Evolutionary conservation across 2,888 invertebrate species (phyloP).

Genomic region (Conistra vaccinii): DNA sequence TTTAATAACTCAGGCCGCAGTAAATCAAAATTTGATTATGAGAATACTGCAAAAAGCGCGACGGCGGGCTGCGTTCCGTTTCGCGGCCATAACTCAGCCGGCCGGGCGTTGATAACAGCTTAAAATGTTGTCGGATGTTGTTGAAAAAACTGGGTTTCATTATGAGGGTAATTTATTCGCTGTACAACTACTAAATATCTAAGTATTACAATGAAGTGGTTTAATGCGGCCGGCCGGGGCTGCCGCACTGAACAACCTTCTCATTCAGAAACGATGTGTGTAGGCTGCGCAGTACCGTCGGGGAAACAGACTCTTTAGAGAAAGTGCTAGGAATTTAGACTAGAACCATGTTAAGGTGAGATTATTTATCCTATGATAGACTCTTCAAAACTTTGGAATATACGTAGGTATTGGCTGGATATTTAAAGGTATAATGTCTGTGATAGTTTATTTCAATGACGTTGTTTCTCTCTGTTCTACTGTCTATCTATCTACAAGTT

Average conservation of each 20-base stretch:
- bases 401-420: neutral
- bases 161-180: slow-evolving; percentile 80
- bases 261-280: slow-evolving; percentile 75
- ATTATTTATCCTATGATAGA: neutral
- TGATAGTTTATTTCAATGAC: neutral
- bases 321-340: neutral
- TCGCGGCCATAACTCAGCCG: slow-evolving; percentile 77
- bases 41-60: slow-evolving; percentile 79
- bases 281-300: slow-evolving; percentile 63
- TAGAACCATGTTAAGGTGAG: neutral
- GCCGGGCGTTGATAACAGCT: slow-evolving; percentile 79
- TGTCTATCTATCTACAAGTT: neutral
- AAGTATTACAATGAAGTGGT: slow-evolving; percentile 85
- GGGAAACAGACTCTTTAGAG: neutral
- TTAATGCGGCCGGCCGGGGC: slow-evolving; percentile 75
- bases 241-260: slow-evolving; percentile 70
- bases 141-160: slow-evolving; percentile 79
- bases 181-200: slow-evolving; percentile 82
- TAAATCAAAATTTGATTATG: slow-evolving; percentile 88
- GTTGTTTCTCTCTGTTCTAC: neutral
- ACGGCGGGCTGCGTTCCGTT: slow-evolving; percentile 48
- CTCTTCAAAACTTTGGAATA: neutral
- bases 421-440: neutral
- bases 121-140: slow-evolving; percentile 80
- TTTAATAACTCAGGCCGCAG: slow-evolving; percentile 79